A percentile compares a stretch with the other conserved stretches of the same genome.
Conservation (phyloP, 1,140 invertebrate species). For the Pseudomyrmex concolor region DNA sequence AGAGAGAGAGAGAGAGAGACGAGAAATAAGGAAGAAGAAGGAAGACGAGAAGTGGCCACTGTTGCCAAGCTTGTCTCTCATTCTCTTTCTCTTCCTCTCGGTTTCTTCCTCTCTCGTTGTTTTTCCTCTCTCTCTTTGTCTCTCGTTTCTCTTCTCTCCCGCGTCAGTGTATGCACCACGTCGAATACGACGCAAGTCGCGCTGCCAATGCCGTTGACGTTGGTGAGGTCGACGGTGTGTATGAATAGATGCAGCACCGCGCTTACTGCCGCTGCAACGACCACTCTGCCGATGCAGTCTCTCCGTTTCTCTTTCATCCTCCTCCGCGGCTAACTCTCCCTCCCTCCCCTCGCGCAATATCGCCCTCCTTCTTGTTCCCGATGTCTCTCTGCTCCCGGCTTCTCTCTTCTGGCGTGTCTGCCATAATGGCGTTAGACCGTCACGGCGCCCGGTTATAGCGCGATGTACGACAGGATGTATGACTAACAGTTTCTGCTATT, state of each 20-base stretch:
- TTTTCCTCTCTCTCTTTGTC: background rate
- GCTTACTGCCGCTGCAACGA: conserved; percentile 70
- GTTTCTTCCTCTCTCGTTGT: conserved; percentile 38
- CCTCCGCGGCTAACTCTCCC: conserved; percentile 5
- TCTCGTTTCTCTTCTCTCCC: conserved; percentile 45
- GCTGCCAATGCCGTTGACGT: conserved; percentile 62
- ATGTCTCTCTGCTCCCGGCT: conserved; percentile 57
- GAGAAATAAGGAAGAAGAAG: conserved; percentile 43
- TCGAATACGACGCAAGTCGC: conserved; percentile 61
- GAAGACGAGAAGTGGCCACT: conserved; percentile 73
- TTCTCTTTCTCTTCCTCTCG: conserved; percentile 49
- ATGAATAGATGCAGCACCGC: conserved; percentile 75
- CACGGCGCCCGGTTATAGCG: conserved; percentile 74
- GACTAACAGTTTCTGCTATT: conserved; percentile 81
- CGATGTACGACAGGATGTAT: conserved; percentile 83
- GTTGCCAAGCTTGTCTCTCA: conserved; percentile 75
- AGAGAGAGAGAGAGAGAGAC: background rate
- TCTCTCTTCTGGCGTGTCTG: conserved; percentile 71
- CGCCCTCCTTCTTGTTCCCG: conserved; percentile 59
- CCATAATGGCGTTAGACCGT: conserved; percentile 75
- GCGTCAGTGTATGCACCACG: conserved; percentile 41
- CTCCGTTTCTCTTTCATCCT: conserved; percentile 61
- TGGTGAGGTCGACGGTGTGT: conserved; percentile 63
- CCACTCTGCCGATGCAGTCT: conserved; percentile 65
- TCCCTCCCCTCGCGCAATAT: conserved; percentile 33